phyloP scores from a whole-genome alignment of 2,797 vertebrate genomes.

The Tragopan temminckii region DNA sequence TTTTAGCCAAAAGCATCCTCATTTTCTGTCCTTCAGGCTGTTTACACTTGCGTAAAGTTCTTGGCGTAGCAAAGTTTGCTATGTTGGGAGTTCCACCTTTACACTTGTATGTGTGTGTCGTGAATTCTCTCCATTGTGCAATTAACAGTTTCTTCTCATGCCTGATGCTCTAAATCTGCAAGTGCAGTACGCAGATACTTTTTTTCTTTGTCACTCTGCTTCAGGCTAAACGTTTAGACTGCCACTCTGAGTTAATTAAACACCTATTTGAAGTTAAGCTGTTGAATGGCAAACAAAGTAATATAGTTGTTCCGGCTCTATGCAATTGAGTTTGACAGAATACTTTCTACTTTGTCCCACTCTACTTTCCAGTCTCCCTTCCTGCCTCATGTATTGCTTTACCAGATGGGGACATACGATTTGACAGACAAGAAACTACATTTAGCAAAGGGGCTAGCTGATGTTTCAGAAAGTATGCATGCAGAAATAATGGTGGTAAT shows the following conservation, averaged over 20 bases:
- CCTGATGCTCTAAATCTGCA: conserved; percentile 35
- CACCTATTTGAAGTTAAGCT: conserved; percentile 74
- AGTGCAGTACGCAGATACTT: conserved; percentile 24
- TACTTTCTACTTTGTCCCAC: background rate
- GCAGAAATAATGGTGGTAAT: background rate
- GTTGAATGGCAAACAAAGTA: conserved; percentile 70
- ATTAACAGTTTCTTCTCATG: conserved; percentile 38
- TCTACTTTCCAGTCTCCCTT: background rate
- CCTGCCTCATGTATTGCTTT: background rate
- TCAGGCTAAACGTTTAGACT: conserved; percentile 60
- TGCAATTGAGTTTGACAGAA: conserved; percentile 27
- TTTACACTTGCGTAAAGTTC: background rate
- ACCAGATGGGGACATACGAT: background rate
- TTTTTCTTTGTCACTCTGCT: conserved; percentile 53
- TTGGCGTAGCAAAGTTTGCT: background rate
- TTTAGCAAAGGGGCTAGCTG: conserved; percentile 30
- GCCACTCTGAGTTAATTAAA: conserved; percentile 77
- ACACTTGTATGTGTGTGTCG: background rate
- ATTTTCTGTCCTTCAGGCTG: background rate
- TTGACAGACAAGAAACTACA: conserved; percentile 19
- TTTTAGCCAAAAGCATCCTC: background rate
- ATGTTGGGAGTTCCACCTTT: background rate
- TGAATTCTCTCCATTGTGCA: background rate
- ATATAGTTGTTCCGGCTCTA: conserved; percentile 35
- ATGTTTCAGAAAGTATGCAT: background rate